Percentiles rank a stretch among this genome's conserved stretches.
Conservation (phyloP, 2,113 vertebrate genomes). For the Corydoras maculifer region DNA sequence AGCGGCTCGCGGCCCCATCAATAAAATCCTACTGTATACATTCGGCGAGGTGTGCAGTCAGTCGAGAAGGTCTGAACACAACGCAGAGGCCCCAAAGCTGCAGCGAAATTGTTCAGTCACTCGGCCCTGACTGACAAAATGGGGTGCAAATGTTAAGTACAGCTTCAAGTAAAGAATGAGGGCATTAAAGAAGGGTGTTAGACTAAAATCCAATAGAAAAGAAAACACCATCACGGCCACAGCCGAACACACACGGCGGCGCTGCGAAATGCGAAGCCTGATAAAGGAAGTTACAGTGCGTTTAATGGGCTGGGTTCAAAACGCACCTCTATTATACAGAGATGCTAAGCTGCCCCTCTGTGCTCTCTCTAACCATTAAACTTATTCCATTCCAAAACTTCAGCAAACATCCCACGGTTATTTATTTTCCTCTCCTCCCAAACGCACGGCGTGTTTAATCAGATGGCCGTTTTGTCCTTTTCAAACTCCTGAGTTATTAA, state of each 20-base stretch:
- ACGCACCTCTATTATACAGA: constrained; percentile 8
- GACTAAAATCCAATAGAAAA: constrained; percentile 57
- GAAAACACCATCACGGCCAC: constrained; percentile 27
- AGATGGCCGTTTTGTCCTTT: constrained; percentile 31
- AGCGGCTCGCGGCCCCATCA: constrained; percentile 57
- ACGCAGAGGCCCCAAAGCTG: constrained; percentile 63
- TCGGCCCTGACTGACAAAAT: constrained; percentile 74
- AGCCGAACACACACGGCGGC: constrained; percentile 23
- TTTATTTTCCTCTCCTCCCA: not conserved
- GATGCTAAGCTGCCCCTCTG: not conserved
- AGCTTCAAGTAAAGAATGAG: constrained; percentile 67
- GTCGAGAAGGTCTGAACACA: constrained; percentile 65
- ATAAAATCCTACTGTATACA: constrained; percentile 60
- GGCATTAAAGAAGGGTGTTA: constrained; percentile 66
- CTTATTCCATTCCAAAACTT: no score
- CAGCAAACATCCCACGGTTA: no score
- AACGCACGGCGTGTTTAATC: constrained; percentile 17
- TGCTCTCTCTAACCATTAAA: no score
- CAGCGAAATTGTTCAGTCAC: constrained; percentile 71
- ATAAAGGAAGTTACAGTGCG: constrained; percentile 14
- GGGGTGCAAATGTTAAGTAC: constrained; percentile 76
- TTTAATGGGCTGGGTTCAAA: constrained; percentile 4
- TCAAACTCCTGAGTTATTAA: constrained; percentile 34
- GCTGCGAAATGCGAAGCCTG: not conserved
- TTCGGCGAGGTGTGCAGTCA: constrained; percentile 60